Evolutionary conservation across 2,888 invertebrate species (phyloP).

Genomic region (Cephus sareptanus): DNA sequence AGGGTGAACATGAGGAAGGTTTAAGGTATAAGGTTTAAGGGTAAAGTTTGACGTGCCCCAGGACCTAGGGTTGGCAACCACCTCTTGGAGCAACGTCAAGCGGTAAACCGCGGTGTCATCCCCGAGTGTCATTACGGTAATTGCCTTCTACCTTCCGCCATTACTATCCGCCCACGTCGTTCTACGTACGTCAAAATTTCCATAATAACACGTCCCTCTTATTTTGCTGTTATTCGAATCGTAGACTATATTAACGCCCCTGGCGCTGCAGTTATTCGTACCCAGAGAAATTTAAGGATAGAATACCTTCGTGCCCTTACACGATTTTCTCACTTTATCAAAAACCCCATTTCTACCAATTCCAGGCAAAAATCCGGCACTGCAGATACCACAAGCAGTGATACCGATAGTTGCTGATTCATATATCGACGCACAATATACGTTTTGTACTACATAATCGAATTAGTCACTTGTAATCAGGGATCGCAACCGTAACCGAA

Average conservation of each 20-base stretch:
- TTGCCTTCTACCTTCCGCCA: conserved; percentile 26
- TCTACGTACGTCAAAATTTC: conserved; percentile 2
- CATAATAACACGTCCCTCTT: conserved; percentile 2
- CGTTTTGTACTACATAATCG: no score
- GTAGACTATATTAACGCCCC: not conserved
- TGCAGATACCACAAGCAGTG: not conserved
- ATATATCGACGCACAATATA: no score
- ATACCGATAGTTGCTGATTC: not conserved
- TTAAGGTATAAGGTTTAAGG: not conserved
- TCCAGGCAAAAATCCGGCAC: no score
- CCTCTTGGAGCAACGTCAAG: conserved; percentile 4
- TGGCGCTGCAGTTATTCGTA: not conserved
- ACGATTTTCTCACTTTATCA: not conserved
- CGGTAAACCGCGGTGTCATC: conserved; percentile 38
- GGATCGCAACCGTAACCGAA: no score
- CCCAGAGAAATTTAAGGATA: not conserved
- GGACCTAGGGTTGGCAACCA: not conserved
- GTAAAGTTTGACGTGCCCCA: not conserved
- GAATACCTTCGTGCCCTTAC: not conserved
- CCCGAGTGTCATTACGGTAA: conserved; percentile 37
- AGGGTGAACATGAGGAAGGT: not conserved
- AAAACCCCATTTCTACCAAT: no score
- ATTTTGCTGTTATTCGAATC: not conserved
- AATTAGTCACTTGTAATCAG: not conserved
- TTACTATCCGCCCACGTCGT: conserved; percentile 1